phyloP scores from a whole-genome alignment of 2,888 invertebrate genomes.

The Exephanes ischioxanthus region DNA sequence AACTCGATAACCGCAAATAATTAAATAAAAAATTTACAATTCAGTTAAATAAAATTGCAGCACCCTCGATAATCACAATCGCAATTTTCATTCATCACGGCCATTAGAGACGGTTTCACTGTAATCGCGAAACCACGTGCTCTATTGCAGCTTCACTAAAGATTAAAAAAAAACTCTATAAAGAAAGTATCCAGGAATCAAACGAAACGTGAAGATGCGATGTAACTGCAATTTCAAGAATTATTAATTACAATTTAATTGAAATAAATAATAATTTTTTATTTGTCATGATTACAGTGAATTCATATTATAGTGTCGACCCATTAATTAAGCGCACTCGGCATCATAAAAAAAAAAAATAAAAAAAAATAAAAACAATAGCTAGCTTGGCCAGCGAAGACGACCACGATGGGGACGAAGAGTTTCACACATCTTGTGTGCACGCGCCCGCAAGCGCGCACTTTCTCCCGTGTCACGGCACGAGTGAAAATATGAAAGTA shows the following conservation, averaged over 20 bases:
- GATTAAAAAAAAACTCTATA: too few relatives aligned
- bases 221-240: not conserved
- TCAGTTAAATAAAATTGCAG: not conserved
- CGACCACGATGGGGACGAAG: conserved; percentile 69
- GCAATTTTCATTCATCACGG: not conserved
- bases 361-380: conserved; percentile 56
- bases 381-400: conserved; percentile 68
- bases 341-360: conserved; percentile 42
- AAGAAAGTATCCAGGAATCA: too few relatives aligned
- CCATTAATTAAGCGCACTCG: not conserved
- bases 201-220: not conserved
- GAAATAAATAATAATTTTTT: not conserved
- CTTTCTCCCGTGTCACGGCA: conserved; percentile 81
- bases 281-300: not conserved
- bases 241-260: conserved; percentile 3
- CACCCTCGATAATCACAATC: not conserved
- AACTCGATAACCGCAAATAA: not conserved
- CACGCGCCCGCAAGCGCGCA: conserved; percentile 71
- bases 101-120: not conserved
- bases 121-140: not conserved
- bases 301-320: not conserved
- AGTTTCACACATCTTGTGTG: conserved; percentile 81
- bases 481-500: conserved; percentile 85
- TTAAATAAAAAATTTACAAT: not conserved
- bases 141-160: too few relatives aligned